Evolutionary conservation across 2,113 vertebrate genomes (phyloP), one percentile per base, ranked within the genome.

Genomic region (Oreotragus oreotragus): DNA sequence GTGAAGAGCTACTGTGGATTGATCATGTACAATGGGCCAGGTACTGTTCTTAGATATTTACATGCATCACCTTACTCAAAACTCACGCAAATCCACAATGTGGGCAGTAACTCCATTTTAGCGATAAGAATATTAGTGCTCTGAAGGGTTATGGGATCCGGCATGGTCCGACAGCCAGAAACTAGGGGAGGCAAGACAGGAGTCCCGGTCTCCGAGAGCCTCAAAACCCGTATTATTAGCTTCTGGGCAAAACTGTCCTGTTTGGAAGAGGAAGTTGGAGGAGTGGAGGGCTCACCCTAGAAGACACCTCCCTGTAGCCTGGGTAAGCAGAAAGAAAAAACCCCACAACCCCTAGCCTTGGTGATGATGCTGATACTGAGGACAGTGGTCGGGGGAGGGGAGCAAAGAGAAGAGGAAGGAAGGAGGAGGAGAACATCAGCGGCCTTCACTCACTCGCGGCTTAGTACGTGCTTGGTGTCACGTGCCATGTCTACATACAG

Each of bases 401-500:
- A 19, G 43, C 0, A 2, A n/a, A 64, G 39, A 58, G n/a, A 2
- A 7, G 3, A 51, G 33, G 16, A 30, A 9, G 17, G 53, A 9
- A 21, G 6, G 5, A 19, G 4, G 19, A 58, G 49, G 14, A 81
- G 36, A 14, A 2, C 9, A 27, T 21, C 5, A 16, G 21, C 0
- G n/a, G 33, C 14, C 77, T 0, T 39, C 55, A 30, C 23, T 76
- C 84, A n/a, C 13, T 47, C 0, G 15, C 7, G 0, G 6, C 6
- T 49, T 17, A 30, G 66, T 17, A 0, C 1, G 6, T 7, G 23
- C 47, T 1, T 2, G 11, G 10, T 25, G 30, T n/a, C 39, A 16
- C 0, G 0, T 13, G 60, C 2, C 1, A 0, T 11, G 11, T 79
- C n/a, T 51, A 19, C 15, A 4, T 10, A 27, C 9, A 9, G 17